Evolutionary conservation across 2,888 invertebrate species (phyloP), one percentile per base, ranked within the genome.

Genomic region (Chrysina gloriosa): DNA sequence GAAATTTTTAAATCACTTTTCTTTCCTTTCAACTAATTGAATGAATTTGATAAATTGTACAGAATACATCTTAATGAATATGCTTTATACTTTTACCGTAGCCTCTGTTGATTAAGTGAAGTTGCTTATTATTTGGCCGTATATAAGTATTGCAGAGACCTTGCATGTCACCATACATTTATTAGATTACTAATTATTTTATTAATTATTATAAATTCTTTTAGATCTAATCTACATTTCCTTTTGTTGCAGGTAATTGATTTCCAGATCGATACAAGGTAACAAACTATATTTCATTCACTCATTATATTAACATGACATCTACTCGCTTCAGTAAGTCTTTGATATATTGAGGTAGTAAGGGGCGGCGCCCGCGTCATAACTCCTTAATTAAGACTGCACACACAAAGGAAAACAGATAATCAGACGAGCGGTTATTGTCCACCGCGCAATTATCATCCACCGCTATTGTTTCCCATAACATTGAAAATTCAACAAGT

Each of bases 401-500:
- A 7, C 14, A 39, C 39, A 25, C 31, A 54, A 54, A 58, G 39
- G 36, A 58, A 58, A 58, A 25, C 14, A 39, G 23, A 58, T 58
- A 58, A 58, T 39, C 39, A 25, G 21, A 7, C 14, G 39, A 14
- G 39, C 14, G 58, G 39, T 58, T 58, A 58, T 39, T 58, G 58
- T 58, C 39, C 39, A 58, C 58, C 25, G 23, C 39, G 11, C 25
- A 58, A 58, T 58, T 58, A 58, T 58, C 23, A 58, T 58, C 36
- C 25, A 58, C 58, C 25, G 14, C 39, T 25, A 25, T 31, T 58
- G 25, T 39, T 58, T 29, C 11, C 36, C 39, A 25, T 25, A 39
- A 58, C 25, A 39, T 58, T 39, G 11, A 25, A 23, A 36, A 39
- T 39, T 58, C 58, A 58, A 58, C 58, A 58, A 58, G 58, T 58